Evolutionary conservation across 2,888 invertebrate genomes (phyloP), one percentile per base, ranked within the genome.

Genomic region (Operophtera brumata): DNA sequence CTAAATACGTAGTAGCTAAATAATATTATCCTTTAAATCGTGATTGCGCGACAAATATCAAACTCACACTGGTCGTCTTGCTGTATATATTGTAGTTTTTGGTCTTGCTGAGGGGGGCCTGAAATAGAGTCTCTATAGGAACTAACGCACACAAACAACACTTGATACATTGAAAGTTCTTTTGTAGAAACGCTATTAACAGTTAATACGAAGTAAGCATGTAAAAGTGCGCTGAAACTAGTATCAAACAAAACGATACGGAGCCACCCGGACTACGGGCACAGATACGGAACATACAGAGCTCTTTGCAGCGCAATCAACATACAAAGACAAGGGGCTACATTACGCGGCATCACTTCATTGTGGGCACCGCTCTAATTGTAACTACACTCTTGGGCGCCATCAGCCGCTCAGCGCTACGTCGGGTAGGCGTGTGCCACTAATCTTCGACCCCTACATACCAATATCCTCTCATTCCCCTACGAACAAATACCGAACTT

Each of bases 391-490:
- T 88, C 90, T 75, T 77, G 90, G 90, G 91, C 81, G 70, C 85
- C 82, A 89, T 91, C 88, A 82, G 80, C 78, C 87, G 89, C 89
- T 87, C 90, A 89, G 90, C 90, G 87, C 86, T 82, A 81, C 80
- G 82, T 65, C 82, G 80, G 77, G 88, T 89, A 88, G 89, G 90
- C 90, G 90, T 86, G 86, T 71, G 86, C 88, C 85, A 90, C 90
- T 90, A 88, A 90, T 90, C 90, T 90, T 90, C 88, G 84, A 87
- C 89, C 89, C 88, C 84, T 81, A 87, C 88, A 86, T 86, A 84
- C 86, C 86, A 78, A 87, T 84, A 83, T 62, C 80, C 69, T 68
- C 61, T 59, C 65, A 55, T 37, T 48, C 37, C 39, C 54, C 26
- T 55, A 42, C 77, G 69, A 69, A 62, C 73, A 58, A 80, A 75